Evolutionary conservation across 2,888 invertebrate genomes (phyloP).

Genomic region (Stenolophus ochropezus): DNA sequence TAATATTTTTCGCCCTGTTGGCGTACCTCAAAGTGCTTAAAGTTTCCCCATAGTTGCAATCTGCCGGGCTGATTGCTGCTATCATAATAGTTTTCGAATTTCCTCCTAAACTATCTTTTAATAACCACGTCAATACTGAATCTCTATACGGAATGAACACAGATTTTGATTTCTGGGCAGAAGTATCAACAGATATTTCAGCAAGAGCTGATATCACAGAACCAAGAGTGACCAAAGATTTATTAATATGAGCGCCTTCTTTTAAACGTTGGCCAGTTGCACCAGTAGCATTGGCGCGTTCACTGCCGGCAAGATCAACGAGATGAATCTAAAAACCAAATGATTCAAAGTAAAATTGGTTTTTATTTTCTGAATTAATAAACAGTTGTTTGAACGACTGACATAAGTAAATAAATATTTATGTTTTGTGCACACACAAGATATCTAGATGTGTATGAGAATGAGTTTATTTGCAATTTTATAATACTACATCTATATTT

Average conservation of each 20-base stretch:
- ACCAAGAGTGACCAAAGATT: slow-evolving; percentile 90
- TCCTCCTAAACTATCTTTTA: slow-evolving; percentile 91
- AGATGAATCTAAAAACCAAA: slow-evolving; percentile 83
- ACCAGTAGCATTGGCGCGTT: slow-evolving; percentile 91
- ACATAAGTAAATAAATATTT: too few relatives aligned
- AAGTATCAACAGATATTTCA: slow-evolving; percentile 76
- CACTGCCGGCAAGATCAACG: slow-evolving; percentile 93
- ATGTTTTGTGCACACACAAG: background rate
- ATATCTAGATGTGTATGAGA: background rate
- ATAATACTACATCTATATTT: too few relatives aligned
- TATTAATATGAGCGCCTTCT: slow-evolving; percentile 93
- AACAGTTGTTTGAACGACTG: background rate
- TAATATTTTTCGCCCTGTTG: slow-evolving; percentile 92
- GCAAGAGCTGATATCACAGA: slow-evolving; percentile 92
- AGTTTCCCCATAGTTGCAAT: slow-evolving; percentile 92
- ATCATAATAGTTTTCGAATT: slow-evolving; percentile 96
- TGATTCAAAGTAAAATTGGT: too few relatives aligned
- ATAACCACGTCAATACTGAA: slow-evolving; percentile 90
- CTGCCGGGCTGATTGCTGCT: slow-evolving; percentile 82
- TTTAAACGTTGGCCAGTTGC: slow-evolving; percentile 93
- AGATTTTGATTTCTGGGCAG: slow-evolving; percentile 67
- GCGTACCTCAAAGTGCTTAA: slow-evolving; percentile 90
- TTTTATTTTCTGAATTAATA: too few relatives aligned
- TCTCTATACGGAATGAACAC: slow-evolving; percentile 92
- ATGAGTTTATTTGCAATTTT: background rate